Conservation (phyloP, 1,140 invertebrate species). For the Pseudoatta argentina region DNA sequence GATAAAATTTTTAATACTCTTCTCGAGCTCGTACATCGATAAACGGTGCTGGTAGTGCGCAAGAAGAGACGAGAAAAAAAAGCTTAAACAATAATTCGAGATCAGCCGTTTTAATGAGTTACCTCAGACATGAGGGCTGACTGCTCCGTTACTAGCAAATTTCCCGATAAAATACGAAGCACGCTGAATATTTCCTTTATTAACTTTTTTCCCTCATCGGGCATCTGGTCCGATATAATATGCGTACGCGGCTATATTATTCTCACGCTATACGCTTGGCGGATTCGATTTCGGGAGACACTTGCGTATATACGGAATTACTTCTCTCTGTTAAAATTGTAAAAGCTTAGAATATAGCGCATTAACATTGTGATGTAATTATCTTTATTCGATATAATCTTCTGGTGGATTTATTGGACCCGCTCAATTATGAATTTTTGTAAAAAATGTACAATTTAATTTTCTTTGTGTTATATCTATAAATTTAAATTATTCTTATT, state of each 20-base stretch:
- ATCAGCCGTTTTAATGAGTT: conserved; percentile 80
- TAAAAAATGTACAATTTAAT: too few relatives aligned
- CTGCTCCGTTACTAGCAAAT: conserved; percentile 72
- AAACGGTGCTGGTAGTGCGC: conserved; percentile 34
- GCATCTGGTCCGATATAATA: conserved; percentile 73
- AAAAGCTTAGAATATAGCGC: background rate
- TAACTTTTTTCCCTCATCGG: conserved; percentile 80
- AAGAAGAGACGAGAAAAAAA: conserved; percentile 57
- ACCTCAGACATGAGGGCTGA: conserved; percentile 73
- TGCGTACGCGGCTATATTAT: conserved; percentile 51
- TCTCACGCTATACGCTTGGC: conserved; percentile 46
- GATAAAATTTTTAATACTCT: conserved; percentile 61
- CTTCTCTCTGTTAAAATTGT: conserved; percentile 27
- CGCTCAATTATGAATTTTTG: too few relatives aligned
- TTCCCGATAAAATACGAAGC: conserved; percentile 81
- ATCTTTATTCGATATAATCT: background rate
- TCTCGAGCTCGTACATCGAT: conserved; percentile 43
- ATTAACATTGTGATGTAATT: background rate
- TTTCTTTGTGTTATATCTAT: too few relatives aligned
- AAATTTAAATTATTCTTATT: too few relatives aligned
- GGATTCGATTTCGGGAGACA: conserved; percentile 52
- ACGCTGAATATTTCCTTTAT: conserved; percentile 82
- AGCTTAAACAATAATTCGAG: conserved; percentile 63
- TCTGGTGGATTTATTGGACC: too few relatives aligned
- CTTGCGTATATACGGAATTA: background rate